Percentiles rank a stretch among this genome's conserved stretches.
These are phyloP conservation scores for Anguilla pacifica DNA, from an alignment of 2,797 vertebrate genomes.

Conservation along the genomic window DNA sequence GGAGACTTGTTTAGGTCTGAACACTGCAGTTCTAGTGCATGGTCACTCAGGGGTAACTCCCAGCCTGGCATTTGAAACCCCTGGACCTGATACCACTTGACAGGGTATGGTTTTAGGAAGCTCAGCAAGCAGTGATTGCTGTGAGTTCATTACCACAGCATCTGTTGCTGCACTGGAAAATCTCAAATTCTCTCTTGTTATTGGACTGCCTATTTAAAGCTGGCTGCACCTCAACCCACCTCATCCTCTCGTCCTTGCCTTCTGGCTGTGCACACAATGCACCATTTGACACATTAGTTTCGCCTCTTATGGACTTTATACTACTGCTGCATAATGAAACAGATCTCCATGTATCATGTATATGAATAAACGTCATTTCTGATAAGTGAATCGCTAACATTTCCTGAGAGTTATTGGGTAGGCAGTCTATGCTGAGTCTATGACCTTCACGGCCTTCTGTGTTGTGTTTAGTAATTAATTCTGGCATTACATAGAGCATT, in stretches of 20 bases:
- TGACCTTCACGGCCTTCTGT: background rate
- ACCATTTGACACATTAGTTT: background rate
- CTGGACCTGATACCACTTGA: background rate
- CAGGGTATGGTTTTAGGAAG: background rate
- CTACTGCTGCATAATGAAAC: conserved; percentile 1
- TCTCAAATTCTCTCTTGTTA: conserved; percentile 4
- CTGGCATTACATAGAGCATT: background rate
- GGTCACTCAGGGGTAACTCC: background rate
- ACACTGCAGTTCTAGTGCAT: background rate
- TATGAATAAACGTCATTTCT: background rate
- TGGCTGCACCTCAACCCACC: conserved; percentile 9
- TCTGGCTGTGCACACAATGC: conserved; percentile 7
- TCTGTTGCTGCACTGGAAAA: conserved; percentile 15
- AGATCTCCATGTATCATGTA: background rate
- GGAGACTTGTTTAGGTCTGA: background rate
- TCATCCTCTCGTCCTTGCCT: background rate
- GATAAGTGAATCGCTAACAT: background rate
- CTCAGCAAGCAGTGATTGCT: background rate
- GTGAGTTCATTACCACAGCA: conserved; percentile 17
- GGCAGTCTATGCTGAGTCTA: background rate
- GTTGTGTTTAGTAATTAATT: background rate
- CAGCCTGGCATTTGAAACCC: background rate
- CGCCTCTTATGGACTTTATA: background rate
- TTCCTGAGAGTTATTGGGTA: background rate
- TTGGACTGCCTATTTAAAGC: conserved; percentile 12